Evolutionary conservation across 2,888 invertebrate genomes (phyloP).

Genomic region (Drosophila suboccidentalis): DNA sequence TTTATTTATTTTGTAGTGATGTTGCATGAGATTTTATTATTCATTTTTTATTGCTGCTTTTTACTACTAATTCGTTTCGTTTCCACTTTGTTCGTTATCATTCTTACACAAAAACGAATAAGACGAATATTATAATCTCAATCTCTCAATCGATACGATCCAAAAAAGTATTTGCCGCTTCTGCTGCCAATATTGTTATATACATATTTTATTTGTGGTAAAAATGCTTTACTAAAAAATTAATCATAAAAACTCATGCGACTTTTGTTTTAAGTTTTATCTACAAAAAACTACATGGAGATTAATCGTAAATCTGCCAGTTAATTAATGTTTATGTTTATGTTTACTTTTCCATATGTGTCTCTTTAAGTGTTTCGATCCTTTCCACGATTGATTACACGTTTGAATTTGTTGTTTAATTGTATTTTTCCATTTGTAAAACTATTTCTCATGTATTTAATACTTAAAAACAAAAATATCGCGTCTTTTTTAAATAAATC

Average conservation of each 20-base stretch:
- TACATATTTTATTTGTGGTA: conserved; percentile 45
- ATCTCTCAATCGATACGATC: conserved; percentile 21
- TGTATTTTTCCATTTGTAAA: conserved; percentile 48
- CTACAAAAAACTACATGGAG: conserved; percentile 47
- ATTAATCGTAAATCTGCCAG: conserved; percentile 61
- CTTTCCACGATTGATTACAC: conserved; percentile 35
- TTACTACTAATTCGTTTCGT: conserved; percentile 77
- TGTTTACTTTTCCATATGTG: conserved; percentile 36
- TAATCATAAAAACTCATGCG: conserved; percentile 86
- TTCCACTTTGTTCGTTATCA: conserved; percentile 50
- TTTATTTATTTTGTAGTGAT: conserved; percentile 81
- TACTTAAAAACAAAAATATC: conserved; percentile 74
- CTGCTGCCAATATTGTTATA: conserved; percentile 47
- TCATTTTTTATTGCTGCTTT: conserved; percentile 85
- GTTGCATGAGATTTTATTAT: conserved; percentile 86
- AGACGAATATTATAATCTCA: conserved; percentile 17
- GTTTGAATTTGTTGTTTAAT: conserved; percentile 68
- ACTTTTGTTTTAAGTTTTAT: conserved; percentile 81
- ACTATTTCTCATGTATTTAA: conserved; percentile 74
- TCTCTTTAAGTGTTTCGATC: conserved; percentile 62
- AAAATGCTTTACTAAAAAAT: conserved; percentile 85
- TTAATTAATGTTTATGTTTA: conserved; percentile 63
- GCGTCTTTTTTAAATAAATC: conserved; percentile 69
- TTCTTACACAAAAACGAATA: conserved; percentile 45
- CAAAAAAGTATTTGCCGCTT: conserved; percentile 58